Evolutionary conservation across 2,888 invertebrate genomes (phyloP).

Genomic region (Stegophylla sp.): DNA sequence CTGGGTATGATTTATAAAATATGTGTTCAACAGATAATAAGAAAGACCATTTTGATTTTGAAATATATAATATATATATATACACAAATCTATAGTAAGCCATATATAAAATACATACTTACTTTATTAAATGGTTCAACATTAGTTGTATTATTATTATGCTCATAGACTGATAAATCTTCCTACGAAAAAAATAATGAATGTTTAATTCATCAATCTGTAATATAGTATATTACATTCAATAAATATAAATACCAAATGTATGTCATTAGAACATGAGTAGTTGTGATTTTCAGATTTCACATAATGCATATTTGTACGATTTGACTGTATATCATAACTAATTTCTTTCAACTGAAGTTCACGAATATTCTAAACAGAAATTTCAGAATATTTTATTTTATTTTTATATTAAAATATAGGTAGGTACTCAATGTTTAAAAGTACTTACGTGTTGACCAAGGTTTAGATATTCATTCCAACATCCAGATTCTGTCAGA

Average conservation of each 20-base stretch:
- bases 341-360: conserved; percentile 34
- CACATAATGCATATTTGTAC: conserved; percentile 4
- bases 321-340: neutral
- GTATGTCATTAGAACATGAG: conserved; percentile 25
- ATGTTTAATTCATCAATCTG: neutral
- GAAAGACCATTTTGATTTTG: neutral
- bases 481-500: conserved; percentile 39
- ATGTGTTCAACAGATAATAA: neutral
- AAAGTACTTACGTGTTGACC: conserved; percentile 12
- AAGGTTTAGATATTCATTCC: conserved; percentile 35
- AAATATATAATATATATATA: neutral
- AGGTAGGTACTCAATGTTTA: no score
- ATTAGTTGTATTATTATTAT: conserved; percentile 16
- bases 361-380: conserved; percentile 32
- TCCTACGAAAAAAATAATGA: conserved; percentile 19
- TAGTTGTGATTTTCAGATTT: conserved; percentile 11
- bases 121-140: conserved; percentile 1
- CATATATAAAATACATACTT: neutral
- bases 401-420: neutral
- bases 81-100: neutral
- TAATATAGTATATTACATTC: neutral
- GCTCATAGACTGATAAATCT: conserved; percentile 16
- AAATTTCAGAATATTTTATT: neutral
- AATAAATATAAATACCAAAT: conserved; percentile 37
- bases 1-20: neutral